phyloP scores from a whole-genome alignment of 2,888 invertebrate species.

The Timema podura region DNA sequence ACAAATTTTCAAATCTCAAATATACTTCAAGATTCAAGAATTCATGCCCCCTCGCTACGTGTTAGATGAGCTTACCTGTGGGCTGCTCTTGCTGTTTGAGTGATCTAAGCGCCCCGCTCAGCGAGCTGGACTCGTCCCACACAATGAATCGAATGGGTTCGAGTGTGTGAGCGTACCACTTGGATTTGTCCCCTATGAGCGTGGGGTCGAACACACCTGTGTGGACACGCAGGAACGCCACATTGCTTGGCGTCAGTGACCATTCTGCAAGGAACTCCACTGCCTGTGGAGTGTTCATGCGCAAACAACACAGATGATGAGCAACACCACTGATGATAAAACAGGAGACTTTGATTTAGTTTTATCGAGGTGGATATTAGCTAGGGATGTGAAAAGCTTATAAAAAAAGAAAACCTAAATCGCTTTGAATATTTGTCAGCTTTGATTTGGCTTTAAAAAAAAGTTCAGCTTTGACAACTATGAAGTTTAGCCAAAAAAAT shows the following conservation, averaged over 20 bases:
- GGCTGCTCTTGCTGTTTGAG: slow-evolving; percentile 75
- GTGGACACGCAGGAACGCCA: slow-evolving; percentile 95
- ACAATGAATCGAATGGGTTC: slow-evolving; percentile 89
- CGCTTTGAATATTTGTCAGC: background rate
- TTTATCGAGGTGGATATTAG: background rate
- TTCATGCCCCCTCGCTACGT: background rate
- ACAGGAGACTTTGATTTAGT: background rate
- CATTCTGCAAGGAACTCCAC: slow-evolving; percentile 99
- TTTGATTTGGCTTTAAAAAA: background rate
- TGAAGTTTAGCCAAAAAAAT: too few species aligned
- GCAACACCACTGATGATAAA: too few species aligned
- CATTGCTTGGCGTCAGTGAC: slow-evolving; percentile 95
- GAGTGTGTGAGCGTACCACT: slow-evolving; percentile 89
- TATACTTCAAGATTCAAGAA: background rate
- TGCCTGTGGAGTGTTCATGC: slow-evolving; percentile 55
- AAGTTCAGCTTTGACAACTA: too few species aligned
- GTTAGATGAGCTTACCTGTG: slow-evolving; percentile 51
- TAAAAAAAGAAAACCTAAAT: background rate
- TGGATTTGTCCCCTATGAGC: slow-evolving; percentile 96
- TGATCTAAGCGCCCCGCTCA: slow-evolving; percentile 70
- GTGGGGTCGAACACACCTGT: slow-evolving; percentile 93
- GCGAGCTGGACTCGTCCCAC: slow-evolving; percentile 83
- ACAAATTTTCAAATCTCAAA: background rate
- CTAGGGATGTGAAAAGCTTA: background rate
- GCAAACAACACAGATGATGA: background rate